These are phyloP conservation scores for Stomatorhinus walkeri DNA, from an alignment of 2,797 vertebrate genomes.

Conservation along the genomic window DNA sequence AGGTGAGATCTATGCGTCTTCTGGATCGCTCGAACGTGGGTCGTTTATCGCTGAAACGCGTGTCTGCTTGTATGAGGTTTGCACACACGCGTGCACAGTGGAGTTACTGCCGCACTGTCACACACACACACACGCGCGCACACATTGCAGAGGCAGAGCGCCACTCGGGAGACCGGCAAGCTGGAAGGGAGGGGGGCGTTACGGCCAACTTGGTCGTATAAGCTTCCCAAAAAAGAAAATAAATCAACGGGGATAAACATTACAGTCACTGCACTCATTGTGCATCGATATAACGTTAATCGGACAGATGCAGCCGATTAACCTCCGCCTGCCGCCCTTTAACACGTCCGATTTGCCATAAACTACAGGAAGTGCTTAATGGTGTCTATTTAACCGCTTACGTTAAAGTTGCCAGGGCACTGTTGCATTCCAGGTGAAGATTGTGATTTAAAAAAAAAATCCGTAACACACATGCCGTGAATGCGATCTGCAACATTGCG, in stretches of 20 bases:
- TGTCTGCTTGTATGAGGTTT: not conserved
- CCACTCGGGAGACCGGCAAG: not conserved
- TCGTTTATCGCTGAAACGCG: conserved; percentile 39
- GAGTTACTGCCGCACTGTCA: conserved; percentile 52
- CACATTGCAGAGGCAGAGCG: conserved; percentile 37
- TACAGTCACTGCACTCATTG: not conserved
- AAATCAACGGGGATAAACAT: conserved; percentile 6
- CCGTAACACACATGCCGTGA: not conserved
- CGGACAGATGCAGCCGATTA: not conserved
- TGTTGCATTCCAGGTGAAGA: conserved; percentile 42
- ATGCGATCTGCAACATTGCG: not conserved
- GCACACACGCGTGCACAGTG: conserved; percentile 1
- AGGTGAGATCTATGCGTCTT: not conserved
- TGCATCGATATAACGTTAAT: not conserved
- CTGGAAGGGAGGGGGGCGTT: conserved; percentile 26
- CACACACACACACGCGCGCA: conserved; percentile 28
- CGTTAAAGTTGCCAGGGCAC: conserved; percentile 36
- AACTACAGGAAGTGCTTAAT: conserved; percentile 11
- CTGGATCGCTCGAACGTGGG: conserved; percentile 29
- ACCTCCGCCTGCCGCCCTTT: not conserved
- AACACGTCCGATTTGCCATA: not conserved
- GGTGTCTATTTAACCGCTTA: not conserved
- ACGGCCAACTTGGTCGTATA: conserved; percentile 22
- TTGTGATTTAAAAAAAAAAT: not conserved
- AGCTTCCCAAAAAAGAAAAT: conserved; percentile 10